Conservation (phyloP, 2,888 invertebrate species). For the Drosophila melanosoma region DNA sequence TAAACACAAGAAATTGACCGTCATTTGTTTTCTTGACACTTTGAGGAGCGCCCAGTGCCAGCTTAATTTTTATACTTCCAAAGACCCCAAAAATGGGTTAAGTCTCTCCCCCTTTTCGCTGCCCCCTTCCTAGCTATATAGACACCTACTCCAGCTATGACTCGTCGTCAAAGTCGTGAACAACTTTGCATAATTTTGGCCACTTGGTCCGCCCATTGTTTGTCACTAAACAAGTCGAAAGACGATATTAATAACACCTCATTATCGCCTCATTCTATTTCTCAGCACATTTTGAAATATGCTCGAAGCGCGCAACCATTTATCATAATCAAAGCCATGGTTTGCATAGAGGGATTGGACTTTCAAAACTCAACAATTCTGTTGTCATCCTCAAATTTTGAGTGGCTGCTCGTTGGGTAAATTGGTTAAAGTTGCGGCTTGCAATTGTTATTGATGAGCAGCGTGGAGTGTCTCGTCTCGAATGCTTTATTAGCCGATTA, state of each 20-base stretch:
- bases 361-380: constrained; percentile 48
- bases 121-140: not conserved
- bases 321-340: constrained; percentile 67
- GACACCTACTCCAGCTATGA: constrained; percentile 17
- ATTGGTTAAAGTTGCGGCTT: constrained; percentile 34
- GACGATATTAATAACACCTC: constrained; percentile 79
- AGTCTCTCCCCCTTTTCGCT: constrained; percentile 1
- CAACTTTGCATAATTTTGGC: constrained; percentile 63
- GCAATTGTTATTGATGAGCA: constrained; percentile 70
- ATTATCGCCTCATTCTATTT: constrained; percentile 72
- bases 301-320: constrained; percentile 56
- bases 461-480: constrained; percentile 12
- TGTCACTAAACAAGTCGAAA: constrained; percentile 74
- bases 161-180: constrained; percentile 46
- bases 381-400: constrained; percentile 5
- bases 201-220: constrained; percentile 43
- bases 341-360: constrained; percentile 27
- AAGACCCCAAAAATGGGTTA: constrained; percentile 51
- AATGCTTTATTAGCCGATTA: constrained; percentile 19
- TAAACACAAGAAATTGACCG: constrained; percentile 68
- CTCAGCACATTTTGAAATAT: constrained; percentile 66
- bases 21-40: constrained; percentile 80
- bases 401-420: constrained; percentile 21
- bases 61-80: constrained; percentile 53
- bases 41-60: constrained; percentile 63